Evolutionary conservation across 2,888 invertebrate species (phyloP).

Genomic region (Acrobasis suavella): DNA sequence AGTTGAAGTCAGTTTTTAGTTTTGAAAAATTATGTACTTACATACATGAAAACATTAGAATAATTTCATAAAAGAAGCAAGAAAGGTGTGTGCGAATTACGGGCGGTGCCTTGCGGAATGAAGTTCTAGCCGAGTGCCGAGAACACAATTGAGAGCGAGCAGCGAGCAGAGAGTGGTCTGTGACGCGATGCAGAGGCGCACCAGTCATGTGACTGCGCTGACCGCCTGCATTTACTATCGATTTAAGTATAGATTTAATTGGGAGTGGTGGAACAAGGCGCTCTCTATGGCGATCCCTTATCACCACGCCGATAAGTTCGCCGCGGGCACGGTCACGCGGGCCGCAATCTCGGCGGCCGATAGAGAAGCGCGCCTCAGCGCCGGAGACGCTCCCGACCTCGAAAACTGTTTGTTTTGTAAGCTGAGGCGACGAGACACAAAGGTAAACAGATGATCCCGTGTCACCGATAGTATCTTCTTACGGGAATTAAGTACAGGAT

Average conservation of each 20-base stretch:
- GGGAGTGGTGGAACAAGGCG: neutral
- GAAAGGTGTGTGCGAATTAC: too few species aligned
- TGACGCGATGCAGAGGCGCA: neutral
- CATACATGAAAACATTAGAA: too few species aligned
- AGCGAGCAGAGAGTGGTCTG: neutral
- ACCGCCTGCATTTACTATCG: neutral
- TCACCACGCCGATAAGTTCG: neutral
- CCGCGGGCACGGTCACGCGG: too few species aligned
- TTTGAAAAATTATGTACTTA: neutral
- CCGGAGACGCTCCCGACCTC: too few species aligned
- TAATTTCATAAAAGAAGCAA: too few species aligned
- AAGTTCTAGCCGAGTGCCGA: neutral
- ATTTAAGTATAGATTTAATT: constrained; percentile 8
- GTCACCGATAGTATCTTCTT: too few species aligned
- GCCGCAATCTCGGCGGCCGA: neutral
- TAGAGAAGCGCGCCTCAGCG: neutral
- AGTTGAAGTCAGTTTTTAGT: too few species aligned
- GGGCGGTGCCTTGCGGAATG: too few species aligned
- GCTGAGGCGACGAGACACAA: too few species aligned
- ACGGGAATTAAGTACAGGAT: too few species aligned
- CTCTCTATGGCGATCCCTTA: neutral
- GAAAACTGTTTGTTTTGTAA: too few species aligned
- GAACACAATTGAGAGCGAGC: neutral
- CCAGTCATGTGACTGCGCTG: neutral
- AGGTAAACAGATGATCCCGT: too few species aligned